phyloP scores from a whole-genome alignment of 2,888 invertebrate species.

The Drosophila anomalata region DNA sequence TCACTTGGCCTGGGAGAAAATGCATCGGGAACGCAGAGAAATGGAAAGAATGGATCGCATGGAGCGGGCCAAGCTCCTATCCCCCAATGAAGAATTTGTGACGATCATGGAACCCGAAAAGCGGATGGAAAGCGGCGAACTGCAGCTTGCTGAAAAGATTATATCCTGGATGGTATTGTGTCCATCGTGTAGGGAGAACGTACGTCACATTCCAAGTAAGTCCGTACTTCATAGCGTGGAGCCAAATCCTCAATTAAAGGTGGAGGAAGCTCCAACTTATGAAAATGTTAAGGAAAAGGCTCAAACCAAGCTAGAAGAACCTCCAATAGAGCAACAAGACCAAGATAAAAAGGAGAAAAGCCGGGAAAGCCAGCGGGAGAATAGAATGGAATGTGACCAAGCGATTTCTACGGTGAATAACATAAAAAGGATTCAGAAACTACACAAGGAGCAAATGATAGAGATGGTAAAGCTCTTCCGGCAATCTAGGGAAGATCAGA shows the following conservation, averaged over 20 bases:
- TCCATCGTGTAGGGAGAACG: neutral
- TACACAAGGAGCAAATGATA: neutral
- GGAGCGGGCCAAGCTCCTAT: neutral
- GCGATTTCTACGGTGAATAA: neutral
- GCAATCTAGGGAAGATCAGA: neutral
- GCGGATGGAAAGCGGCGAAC: neutral
- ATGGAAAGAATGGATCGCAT: neutral
- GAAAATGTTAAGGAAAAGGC: neutral
- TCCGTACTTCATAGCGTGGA: neutral
- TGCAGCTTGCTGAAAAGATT: neutral
- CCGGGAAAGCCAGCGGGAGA: neutral
- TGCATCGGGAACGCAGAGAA: neutral
- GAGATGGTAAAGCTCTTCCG: neutral
- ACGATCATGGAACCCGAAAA: neutral
- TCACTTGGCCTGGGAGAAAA: neutral
- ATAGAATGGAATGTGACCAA: neutral
- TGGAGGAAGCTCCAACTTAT: neutral
- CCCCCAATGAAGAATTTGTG: neutral
- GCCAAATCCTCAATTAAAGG: neutral
- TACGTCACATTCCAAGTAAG: neutral
- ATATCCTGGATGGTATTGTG: neutral
- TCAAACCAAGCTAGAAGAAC: neutral
- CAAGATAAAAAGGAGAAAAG: neutral
- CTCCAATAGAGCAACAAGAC: neutral
- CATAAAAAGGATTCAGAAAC: neutral